These are phyloP conservation scores for Hydrolagus colliei DNA, from an alignment of 2,797 vertebrate species.

Conservation along the genomic window DNA sequence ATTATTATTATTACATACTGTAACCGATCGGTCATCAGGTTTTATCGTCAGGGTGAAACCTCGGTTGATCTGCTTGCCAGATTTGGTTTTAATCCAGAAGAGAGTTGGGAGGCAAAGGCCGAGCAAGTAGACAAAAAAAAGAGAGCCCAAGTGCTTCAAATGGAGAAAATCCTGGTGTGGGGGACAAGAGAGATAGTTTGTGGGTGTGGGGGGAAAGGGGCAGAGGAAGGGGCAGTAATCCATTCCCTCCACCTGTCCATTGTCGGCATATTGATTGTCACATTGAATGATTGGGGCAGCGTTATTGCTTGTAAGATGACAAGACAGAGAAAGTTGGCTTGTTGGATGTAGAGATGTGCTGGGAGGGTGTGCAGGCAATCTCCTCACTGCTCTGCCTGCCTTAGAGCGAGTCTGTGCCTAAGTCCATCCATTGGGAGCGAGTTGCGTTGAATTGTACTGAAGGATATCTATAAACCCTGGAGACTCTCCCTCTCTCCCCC, in stretches of 20 bases:
- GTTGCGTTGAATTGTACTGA: neutral
- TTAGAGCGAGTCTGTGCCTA: no score
- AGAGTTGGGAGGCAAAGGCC: neutral
- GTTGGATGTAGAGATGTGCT: neutral
- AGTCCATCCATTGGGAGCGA: neutral
- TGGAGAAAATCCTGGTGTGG: no score
- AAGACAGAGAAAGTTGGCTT: neutral
- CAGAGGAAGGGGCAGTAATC: no score
- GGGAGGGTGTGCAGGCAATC: neutral
- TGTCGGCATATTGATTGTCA: neutral
- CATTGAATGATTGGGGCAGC: neutral
- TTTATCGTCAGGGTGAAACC: neutral
- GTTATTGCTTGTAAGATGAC: slow-evolving; percentile 5
- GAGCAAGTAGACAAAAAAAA: neutral
- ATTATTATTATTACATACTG: no score
- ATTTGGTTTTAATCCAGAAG: neutral
- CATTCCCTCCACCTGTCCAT: neutral
- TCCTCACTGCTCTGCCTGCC: neutral
- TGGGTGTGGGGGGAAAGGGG: neutral
- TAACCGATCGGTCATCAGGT: neutral
- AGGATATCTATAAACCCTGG: neutral
- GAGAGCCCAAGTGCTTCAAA: neutral
- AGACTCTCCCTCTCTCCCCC: neutral
- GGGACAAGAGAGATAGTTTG: neutral
- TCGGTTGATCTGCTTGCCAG: neutral